Evolutionary conservation across 1,140 invertebrate genomes (phyloP).

Genomic region (Lasioglossum baleicum): DNA sequence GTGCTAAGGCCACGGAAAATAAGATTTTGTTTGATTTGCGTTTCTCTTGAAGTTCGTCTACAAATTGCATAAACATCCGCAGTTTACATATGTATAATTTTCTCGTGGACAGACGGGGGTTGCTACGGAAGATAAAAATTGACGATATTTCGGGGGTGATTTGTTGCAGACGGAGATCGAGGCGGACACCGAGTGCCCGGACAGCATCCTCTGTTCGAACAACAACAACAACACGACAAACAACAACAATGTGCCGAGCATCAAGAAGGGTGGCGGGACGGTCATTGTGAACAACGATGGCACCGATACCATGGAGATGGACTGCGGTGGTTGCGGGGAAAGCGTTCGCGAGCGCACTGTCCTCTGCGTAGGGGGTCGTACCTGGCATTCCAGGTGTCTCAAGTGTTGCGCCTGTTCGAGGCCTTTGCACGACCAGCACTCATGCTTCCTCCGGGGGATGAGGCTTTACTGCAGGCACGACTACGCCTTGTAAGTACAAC

Average conservation of each 20-base stretch:
- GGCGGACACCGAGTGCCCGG: slow-evolving; percentile 56
- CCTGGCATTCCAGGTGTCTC: slow-evolving; percentile 77
- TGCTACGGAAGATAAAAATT: no score
- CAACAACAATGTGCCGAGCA: slow-evolving; percentile 25
- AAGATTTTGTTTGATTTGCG: no score
- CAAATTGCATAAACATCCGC: no score
- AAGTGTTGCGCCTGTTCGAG: slow-evolving; percentile 76
- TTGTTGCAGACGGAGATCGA: slow-evolving; percentile 66
- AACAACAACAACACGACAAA: slow-evolving; percentile 54
- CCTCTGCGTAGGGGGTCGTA: slow-evolving; percentile 76
- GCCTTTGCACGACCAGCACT: slow-evolving; percentile 77
- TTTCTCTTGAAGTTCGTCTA: no score
- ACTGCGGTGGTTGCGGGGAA: slow-evolving; percentile 78
- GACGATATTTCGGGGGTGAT: not conserved
- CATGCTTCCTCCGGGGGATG: slow-evolving; percentile 77
- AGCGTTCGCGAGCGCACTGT: slow-evolving; percentile 75
- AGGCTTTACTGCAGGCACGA: slow-evolving; percentile 77
- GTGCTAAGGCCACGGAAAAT: no score
- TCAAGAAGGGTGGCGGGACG: slow-evolving; percentile 23
- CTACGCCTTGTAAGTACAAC: slow-evolving; percentile 75
- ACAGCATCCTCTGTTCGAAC: slow-evolving; percentile 55
- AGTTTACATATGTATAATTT: no score
- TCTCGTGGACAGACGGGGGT: no score
- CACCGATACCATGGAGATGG: slow-evolving; percentile 72
- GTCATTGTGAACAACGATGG: slow-evolving; percentile 35